Percentiles rank a stretch among this genome's conserved stretches.
Evolutionary conservation across 2,888 invertebrate genomes (phyloP).

Genomic region (Salticus scenicus): DNA sequence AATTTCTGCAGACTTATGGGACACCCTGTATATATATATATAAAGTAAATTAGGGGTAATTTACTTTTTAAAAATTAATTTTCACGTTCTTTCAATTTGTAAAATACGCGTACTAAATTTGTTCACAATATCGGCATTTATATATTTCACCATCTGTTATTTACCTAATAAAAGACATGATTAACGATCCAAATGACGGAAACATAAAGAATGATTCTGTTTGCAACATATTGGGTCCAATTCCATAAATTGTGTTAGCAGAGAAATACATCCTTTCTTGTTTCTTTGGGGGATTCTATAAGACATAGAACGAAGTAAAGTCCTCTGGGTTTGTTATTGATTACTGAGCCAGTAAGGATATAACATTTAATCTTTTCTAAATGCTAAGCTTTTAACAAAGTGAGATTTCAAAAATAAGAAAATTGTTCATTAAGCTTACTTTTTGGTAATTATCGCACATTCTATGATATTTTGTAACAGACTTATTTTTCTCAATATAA

Average conservation of each 20-base stretch:
- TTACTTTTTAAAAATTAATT: no score
- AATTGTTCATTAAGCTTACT: no score
- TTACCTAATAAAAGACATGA: background rate
- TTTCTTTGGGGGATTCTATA: background rate
- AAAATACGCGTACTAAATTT: no score
- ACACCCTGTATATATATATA: no score
- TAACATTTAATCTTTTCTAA: background rate
- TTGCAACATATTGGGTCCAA: background rate
- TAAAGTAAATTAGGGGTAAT: no score
- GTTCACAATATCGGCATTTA: background rate
- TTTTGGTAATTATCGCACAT: no score
- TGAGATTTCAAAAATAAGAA: no score
- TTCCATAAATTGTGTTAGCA: conserved; percentile 6
- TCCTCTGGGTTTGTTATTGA: background rate
- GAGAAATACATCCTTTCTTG: background rate
- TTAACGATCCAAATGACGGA: conserved; percentile 1
- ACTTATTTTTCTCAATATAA: no score
- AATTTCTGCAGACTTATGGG: no score
- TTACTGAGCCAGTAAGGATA: background rate
- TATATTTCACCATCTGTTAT: background rate
- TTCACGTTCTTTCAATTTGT: no score
- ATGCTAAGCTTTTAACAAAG: background rate
- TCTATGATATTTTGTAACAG: no score
- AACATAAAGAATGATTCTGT: background rate
- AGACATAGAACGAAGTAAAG: background rate